Evolutionary conservation across 2,888 invertebrate species (phyloP).

Genomic region (Brachyopa scutellaris): DNA sequence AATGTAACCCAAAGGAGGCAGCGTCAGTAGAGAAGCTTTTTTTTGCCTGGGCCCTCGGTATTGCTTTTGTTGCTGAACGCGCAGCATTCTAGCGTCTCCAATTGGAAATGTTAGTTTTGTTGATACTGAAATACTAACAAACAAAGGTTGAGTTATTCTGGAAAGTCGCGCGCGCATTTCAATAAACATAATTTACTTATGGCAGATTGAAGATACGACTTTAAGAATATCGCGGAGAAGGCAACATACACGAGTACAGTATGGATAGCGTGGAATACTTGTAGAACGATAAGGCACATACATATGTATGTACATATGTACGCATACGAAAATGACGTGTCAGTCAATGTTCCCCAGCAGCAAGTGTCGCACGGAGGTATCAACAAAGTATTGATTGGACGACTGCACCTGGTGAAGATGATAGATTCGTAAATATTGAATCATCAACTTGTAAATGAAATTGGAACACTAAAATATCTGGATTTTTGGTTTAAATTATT

Average conservation of each 20-base stretch:
- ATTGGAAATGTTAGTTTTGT: slow-evolving; percentile 45
- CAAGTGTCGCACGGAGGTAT: no score
- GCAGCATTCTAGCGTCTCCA: slow-evolving; percentile 31
- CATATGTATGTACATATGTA: neutral
- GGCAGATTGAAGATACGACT: slow-evolving; percentile 33
- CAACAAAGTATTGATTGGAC: neutral
- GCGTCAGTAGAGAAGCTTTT: slow-evolving; percentile 53
- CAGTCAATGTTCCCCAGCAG: neutral
- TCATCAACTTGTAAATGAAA: neutral
- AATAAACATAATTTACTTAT: slow-evolving; percentile 55
- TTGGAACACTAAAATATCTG: neutral
- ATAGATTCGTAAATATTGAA: slow-evolving; percentile 2
- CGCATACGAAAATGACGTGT: neutral
- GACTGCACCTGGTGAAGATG: neutral
- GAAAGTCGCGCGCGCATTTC: slow-evolving; percentile 53
- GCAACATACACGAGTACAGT: no score
- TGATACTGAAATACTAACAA: slow-evolving; percentile 42
- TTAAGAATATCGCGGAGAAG: neutral
- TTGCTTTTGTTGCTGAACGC: slow-evolving; percentile 45
- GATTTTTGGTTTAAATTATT: no score
- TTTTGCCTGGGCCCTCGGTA: slow-evolving; percentile 28
- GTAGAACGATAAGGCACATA: neutral
- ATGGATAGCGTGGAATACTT: no score
- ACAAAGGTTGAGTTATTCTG: slow-evolving; percentile 42
- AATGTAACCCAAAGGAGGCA: slow-evolving; percentile 60